A percentile compares a stretch with the other conserved stretches of the same genome.
These are phyloP conservation scores for Stenopsyche tienmushanensis DNA, from an alignment of 1,140 invertebrate species.

Conservation along the genomic window DNA sequence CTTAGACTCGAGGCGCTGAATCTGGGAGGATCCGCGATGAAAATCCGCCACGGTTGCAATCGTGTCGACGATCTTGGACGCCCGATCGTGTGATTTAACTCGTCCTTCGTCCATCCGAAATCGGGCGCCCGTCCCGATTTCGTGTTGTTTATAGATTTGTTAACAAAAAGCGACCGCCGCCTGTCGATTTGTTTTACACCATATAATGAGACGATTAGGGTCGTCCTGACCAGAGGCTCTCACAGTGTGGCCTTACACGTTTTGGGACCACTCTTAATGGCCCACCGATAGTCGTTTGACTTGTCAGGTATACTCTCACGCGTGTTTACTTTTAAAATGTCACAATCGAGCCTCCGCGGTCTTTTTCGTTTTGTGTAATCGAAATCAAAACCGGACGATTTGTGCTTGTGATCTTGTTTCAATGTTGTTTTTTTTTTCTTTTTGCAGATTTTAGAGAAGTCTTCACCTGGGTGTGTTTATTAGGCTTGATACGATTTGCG, in stretches of 20 bases:
- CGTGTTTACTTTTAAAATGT: no score
- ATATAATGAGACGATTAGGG: conserved; percentile 35
- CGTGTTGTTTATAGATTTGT: conserved; percentile 20
- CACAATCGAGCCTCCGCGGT: no score
- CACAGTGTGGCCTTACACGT: conserved; percentile 13
- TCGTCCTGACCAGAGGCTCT: conserved; percentile 16
- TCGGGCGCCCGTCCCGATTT: conserved; percentile 7
- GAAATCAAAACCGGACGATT: no score
- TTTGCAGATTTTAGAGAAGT: conserved; percentile 37
- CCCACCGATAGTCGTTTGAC: conserved; percentile 1
- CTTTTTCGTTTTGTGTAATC: no score
- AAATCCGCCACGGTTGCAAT: no score
- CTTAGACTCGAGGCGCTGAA: no score
- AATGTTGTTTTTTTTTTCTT: conserved; percentile 4
- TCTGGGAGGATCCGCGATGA: no score
- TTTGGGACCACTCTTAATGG: conserved; percentile 3
- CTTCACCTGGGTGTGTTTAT: conserved; percentile 29
- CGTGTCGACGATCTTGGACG: no score
- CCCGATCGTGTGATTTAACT: no score
- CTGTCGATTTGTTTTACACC: conserved; percentile 37
- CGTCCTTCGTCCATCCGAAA: not conserved
- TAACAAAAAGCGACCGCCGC: conserved; percentile 31
- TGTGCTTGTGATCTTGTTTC: conserved; percentile 4
- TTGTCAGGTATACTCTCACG: conserved; percentile 13
- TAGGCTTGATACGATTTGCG: conserved; percentile 33